Percentiles rank a stretch among this genome's conserved stretches.
phyloP scores from a whole-genome alignment of 2,888 invertebrate species.

The Dromius quadrimaculatus region DNA sequence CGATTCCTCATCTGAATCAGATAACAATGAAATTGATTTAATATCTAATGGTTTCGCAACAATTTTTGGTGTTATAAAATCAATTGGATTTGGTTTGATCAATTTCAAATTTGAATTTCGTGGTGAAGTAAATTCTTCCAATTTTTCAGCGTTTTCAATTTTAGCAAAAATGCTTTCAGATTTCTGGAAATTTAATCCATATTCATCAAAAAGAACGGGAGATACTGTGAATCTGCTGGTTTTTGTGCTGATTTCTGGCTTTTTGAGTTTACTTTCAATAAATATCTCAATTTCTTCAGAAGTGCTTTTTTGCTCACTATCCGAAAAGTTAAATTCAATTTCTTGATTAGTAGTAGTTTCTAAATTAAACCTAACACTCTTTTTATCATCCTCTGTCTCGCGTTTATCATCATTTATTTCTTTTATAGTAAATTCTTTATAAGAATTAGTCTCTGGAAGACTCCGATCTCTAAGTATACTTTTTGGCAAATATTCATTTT shows the following conservation, averaged over 20 bases:
- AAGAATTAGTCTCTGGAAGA: constrained; percentile 61
- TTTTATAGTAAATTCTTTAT: constrained; percentile 54
- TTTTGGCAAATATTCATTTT: constrained; percentile 65
- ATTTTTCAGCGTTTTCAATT: constrained; percentile 59
- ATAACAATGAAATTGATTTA: constrained; percentile 66
- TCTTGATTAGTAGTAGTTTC: constrained; percentile 67
- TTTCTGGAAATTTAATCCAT: constrained; percentile 54
- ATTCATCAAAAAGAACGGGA: constrained; percentile 59
- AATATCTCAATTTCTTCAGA: constrained; percentile 60
- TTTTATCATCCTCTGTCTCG: constrained; percentile 77
- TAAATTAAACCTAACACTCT: constrained; percentile 79
- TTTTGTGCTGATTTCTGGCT: constrained; percentile 40
- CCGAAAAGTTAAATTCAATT: constrained; percentile 65
- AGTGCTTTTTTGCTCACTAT: constrained; percentile 58
- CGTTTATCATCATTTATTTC: constrained; percentile 53
- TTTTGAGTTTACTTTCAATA: constrained; percentile 55
- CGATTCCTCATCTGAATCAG: constrained; percentile 69
- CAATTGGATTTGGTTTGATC: constrained; percentile 71
- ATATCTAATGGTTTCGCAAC: constrained; percentile 70
- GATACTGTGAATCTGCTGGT: constrained; percentile 60
- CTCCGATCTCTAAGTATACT: constrained; percentile 76
- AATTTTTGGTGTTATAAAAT: constrained; percentile 72
- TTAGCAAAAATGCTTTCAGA: constrained; percentile 56
- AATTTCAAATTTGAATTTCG: constrained; percentile 63
- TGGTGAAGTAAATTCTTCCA: constrained; percentile 30